Conservation (phyloP, 1,140 invertebrate genomes). For the Drosophila elegans region DNA sequence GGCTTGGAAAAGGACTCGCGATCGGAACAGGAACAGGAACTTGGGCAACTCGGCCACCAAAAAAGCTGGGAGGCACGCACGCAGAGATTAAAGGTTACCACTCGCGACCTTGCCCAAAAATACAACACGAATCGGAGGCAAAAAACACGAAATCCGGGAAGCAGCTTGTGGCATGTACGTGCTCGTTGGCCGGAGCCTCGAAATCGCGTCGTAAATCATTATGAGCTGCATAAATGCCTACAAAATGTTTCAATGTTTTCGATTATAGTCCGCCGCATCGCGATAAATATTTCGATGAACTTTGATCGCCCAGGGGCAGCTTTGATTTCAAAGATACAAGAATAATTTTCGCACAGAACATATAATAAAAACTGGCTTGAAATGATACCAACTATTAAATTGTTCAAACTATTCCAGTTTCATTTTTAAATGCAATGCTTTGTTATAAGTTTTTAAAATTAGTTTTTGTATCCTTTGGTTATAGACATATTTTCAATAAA, state of each 20-base stretch:
- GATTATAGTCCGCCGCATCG: constrained; percentile 56
- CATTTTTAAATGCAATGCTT: too few species aligned
- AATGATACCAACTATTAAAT: neutral
- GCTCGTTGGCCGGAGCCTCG: constrained; percentile 58
- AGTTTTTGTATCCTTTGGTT: too few species aligned
- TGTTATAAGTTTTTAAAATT: too few species aligned
- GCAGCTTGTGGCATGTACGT: constrained; percentile 81
- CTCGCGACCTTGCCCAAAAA: constrained; percentile 71
- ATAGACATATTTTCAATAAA: too few species aligned
- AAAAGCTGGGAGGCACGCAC: constrained; percentile 59
- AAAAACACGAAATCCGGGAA: constrained; percentile 24
- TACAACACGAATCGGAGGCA: neutral
- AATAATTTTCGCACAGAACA: neutral
- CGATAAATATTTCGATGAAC: constrained; percentile 66
- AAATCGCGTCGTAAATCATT: constrained; percentile 74
- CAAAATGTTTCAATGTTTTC: constrained; percentile 80
- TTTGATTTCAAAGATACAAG: constrained; percentile 7
- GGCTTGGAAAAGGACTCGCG: constrained; percentile 11
- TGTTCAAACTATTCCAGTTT: too few species aligned
- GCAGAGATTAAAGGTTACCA: constrained; percentile 80
- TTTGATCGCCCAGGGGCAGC: constrained; percentile 3
- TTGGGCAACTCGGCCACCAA: constrained; percentile 1
- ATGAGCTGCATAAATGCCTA: constrained; percentile 79
- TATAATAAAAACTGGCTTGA: neutral
- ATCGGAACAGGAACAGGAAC: constrained; percentile 4